A percentile compares a stretch with the other conserved stretches of the same genome.
Evolutionary conservation across 2,888 invertebrate species (phyloP).

Genomic region (Chorisops tibialis): DNA sequence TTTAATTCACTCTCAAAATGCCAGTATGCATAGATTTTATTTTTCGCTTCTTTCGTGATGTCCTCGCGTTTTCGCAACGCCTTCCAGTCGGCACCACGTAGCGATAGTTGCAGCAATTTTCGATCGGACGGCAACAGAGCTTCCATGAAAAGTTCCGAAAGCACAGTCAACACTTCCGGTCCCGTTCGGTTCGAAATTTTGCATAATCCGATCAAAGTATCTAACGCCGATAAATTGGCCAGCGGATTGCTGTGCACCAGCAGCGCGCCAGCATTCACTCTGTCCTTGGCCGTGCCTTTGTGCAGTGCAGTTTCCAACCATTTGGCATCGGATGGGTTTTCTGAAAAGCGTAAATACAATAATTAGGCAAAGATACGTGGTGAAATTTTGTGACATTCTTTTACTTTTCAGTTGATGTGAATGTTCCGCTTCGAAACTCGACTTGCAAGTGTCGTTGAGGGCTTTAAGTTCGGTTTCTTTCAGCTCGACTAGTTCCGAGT

Average conservation of each 20-base stretch:
- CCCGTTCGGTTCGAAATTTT: conserved; percentile 50
- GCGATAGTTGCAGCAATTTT: conserved; percentile 45
- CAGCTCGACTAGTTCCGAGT: conserved; percentile 46
- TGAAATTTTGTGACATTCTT: conserved; percentile 11
- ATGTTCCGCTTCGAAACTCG: conserved; percentile 44
- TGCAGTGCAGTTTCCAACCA: conserved; percentile 52
- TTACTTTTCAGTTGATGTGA: conserved; percentile 44
- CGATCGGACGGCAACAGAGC: conserved; percentile 47
- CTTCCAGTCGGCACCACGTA: conserved; percentile 50
- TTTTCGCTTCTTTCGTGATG: conserved; percentile 59
- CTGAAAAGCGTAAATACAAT: conserved; percentile 5
- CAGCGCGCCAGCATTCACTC: conserved; percentile 50
- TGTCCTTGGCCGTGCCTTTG: conserved; percentile 52
- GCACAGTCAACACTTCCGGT: conserved; percentile 44
- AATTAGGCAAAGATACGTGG: neutral
- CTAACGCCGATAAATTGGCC: conserved; percentile 46
- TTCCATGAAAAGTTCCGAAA: conserved; percentile 48
- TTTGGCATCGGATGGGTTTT: conserved; percentile 41
- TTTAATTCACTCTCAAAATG: conserved; percentile 87
- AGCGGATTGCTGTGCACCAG: conserved; percentile 51
- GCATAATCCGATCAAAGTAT: conserved; percentile 46
- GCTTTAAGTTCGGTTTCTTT: conserved; percentile 49
- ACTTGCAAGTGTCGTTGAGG: conserved; percentile 45
- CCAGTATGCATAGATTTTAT: conserved; percentile 73
- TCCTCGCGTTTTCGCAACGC: conserved; percentile 41